Evolutionary conservation across 2,888 invertebrate species (phyloP), one percentile per base, ranked within the genome.

Genomic region (Chloroclystis v-ata): DNA sequence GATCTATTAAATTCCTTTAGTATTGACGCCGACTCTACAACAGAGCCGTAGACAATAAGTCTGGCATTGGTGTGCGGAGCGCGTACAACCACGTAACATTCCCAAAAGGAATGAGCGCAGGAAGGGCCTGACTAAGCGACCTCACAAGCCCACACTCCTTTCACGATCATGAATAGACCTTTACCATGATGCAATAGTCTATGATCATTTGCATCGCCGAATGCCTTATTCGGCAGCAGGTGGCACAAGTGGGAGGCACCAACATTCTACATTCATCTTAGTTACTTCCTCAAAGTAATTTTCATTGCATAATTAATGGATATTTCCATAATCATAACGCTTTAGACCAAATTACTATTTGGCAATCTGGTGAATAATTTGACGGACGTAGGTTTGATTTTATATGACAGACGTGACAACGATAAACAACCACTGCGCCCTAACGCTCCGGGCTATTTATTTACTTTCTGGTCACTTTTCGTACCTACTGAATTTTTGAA

Each of bases 61-160:
- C 63, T 65, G 66, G 59, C 75, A 78, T 82, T 82, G 75, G 61
- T 54, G 60, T 82, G 71, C 80, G 43, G 57, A 42, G 61, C 76
- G 81, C 82, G 80, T 84, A 66, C 63, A 72, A 72, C 80, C 78
- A 81, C 83, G 73, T 82, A 82, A 82, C 75, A 59, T 67, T 69
- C 72, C 67, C 69, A 82, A 78, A 81, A 72, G 83, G 82, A 65
- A 56, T 54, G 65, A 59, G 64, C 69, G 69, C 82, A 82, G 85
- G 83, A 84, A 85, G 83, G 73, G 77, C 76, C 73, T 82, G 82
- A 84, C 76, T 83, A 79, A 78, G 70, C 81, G 76, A 69, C 78
- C 80, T 73, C 74, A 67, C 55, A 58, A 60, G 52, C 68, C 72
- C 68, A 74, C 70, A 62, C 72, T 63, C 79, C 84, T 82, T 83